Evolutionary conservation across 2,888 invertebrate genomes (phyloP).

Genomic region (Heteropelma amictum): DNA sequence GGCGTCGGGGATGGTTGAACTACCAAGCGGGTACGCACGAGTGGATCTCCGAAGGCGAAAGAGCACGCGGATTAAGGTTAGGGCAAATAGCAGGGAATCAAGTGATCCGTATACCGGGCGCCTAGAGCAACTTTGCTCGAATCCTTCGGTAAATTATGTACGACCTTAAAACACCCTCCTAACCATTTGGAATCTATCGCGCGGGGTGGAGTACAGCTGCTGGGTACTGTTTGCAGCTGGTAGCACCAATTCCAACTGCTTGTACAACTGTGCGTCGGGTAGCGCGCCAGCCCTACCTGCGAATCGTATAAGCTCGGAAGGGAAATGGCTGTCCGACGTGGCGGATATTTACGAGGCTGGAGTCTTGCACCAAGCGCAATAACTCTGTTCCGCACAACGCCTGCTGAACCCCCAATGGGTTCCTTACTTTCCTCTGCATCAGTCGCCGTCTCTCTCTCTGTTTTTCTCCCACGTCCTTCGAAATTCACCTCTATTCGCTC

Average conservation of each 20-base stretch:
- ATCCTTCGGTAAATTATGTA: slow-evolving; percentile 72
- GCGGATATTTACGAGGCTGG: slow-evolving; percentile 49
- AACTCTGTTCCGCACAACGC: slow-evolving; percentile 51
- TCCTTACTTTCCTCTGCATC: background rate
- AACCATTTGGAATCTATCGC: slow-evolving; percentile 10
- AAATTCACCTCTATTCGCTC: background rate
- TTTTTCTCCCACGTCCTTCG: background rate
- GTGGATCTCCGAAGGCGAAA: too few relatives aligned
- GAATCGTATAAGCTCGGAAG: slow-evolving; percentile 12
- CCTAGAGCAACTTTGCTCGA: slow-evolving; percentile 66
- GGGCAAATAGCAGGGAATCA: slow-evolving; percentile 58
- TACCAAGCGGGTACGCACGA: background rate
- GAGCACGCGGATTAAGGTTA: background rate
- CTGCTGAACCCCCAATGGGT: slow-evolving; percentile 18
- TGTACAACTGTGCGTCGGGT: slow-evolving; percentile 35
- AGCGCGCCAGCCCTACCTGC: background rate
- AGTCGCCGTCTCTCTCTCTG: background rate
- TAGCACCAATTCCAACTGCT: slow-evolving; percentile 35
- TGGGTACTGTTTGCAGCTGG: slow-evolving; percentile 30
- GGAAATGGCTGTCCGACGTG: slow-evolving; percentile 42
- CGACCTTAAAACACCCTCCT: slow-evolving; percentile 54
- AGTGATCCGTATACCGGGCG: slow-evolving; percentile 62
- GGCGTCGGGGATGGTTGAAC: background rate
- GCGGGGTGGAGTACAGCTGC: slow-evolving; percentile 2
- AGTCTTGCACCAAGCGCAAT: slow-evolving; percentile 50